These are phyloP conservation scores for Drosophila monieri DNA, from an alignment of 2,888 invertebrate species.

Conservation along the genomic window DNA sequence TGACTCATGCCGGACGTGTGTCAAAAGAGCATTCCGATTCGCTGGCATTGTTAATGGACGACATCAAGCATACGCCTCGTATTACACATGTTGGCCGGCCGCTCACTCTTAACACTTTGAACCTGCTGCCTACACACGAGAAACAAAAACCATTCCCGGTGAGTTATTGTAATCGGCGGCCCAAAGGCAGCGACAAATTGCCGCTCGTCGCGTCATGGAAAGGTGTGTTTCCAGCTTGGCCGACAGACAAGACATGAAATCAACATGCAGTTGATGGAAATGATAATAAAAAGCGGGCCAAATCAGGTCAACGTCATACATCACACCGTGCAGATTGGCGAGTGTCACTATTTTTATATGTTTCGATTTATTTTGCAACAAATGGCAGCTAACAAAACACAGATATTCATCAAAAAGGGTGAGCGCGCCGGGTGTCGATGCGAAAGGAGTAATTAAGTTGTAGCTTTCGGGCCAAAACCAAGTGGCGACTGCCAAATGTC, in stretches of 20 bases:
- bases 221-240: slow-evolving; percentile 17
- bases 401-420: slow-evolving; percentile 14
- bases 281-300: slow-evolving; percentile 50
- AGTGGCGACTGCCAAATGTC: slow-evolving; percentile 56
- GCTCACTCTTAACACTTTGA: slow-evolving; percentile 63
- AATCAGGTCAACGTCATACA: slow-evolving; percentile 72
- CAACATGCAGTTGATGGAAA: slow-evolving; percentile 41
- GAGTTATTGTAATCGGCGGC: slow-evolving; percentile 67
- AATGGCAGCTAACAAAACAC: slow-evolving; percentile 17
- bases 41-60: slow-evolving; percentile 10
- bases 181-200: slow-evolving; percentile 73
- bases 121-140: slow-evolving; percentile 59
- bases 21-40: slow-evolving; percentile 29
- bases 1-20: slow-evolving; percentile 26
- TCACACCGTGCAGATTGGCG: slow-evolving; percentile 67
- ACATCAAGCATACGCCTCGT: slow-evolving; percentile 57
- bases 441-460: slow-evolving; percentile 67
- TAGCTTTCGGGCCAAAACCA: slow-evolving; percentile 26
- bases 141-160: slow-evolving; percentile 35
- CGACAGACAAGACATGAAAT: slow-evolving; percentile 38
- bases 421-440: neutral
- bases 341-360: slow-evolving; percentile 68
- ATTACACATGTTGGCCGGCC: slow-evolving; percentile 48
- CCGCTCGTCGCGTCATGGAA: slow-evolving; percentile 62
- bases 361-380: slow-evolving; percentile 64